phyloP scores from a whole-genome alignment of 2,888 invertebrate genomes.

The Luperina nickerlii region DNA sequence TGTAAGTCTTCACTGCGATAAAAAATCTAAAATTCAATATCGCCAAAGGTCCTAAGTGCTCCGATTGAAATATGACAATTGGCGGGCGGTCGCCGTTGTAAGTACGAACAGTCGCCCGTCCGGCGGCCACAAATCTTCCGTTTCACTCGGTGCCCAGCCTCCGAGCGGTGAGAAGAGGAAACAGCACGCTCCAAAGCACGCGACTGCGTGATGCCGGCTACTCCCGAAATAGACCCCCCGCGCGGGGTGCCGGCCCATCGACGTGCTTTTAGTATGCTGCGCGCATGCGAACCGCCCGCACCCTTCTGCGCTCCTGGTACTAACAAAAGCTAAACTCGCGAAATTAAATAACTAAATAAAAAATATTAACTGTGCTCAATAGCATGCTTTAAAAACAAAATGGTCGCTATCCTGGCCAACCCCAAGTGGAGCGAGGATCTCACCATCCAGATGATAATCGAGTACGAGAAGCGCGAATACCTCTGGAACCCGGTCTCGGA shows the following conservation, averaged over 20 bases:
- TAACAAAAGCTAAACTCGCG: conserved; percentile 77
- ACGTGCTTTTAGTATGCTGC: conserved; percentile 91
- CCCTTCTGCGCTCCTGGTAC: conserved; percentile 87
- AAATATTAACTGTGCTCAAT: conserved; percentile 63
- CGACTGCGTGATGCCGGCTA: conserved; percentile 89
- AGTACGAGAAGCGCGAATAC: conserved; percentile 88
- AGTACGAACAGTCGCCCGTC: conserved; percentile 74
- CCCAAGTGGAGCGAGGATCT: conserved; percentile 90
- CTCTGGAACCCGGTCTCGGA: conserved; percentile 89
- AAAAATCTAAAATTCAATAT: conserved; percentile 59
- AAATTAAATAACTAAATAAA: conserved; percentile 75
- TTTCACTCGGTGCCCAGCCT: conserved; percentile 89
- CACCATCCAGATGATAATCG: conserved; percentile 89
- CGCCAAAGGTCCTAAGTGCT: conserved; percentile 51
- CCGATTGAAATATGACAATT: conserved; percentile 64
- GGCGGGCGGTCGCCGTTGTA: conserved; percentile 62
- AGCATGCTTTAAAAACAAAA: conserved; percentile 83
- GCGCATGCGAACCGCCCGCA: conserved; percentile 91
- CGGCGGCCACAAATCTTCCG: conserved; percentile 88
- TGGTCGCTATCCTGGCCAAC: conserved; percentile 88
- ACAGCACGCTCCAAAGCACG: conserved; percentile 90
- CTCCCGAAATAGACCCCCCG: conserved; percentile 90
- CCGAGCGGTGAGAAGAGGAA: conserved; percentile 87
- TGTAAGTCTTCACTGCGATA: conserved; percentile 27
- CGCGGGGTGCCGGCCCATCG: conserved; percentile 86